Evolutionary conservation across 2,888 invertebrate species (phyloP).

Genomic region (Trachelus stipa): DNA sequence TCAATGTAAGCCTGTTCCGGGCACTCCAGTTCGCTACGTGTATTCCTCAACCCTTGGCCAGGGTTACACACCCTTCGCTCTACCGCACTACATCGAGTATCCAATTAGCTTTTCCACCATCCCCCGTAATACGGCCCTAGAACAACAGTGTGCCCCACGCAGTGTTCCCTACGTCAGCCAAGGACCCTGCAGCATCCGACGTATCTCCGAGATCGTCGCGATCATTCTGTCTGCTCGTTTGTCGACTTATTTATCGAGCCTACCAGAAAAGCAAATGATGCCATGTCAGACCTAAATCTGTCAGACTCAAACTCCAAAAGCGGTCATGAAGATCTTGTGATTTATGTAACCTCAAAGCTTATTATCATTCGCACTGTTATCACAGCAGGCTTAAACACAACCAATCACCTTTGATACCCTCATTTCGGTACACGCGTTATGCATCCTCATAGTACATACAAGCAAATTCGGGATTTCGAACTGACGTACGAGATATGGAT

Average conservation of each 20-base stretch:
- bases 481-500: background rate
- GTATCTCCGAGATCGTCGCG: background rate
- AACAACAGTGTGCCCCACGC: background rate
- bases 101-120: slow-evolving; percentile 10
- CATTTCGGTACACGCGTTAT: background rate
- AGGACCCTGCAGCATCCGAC: background rate
- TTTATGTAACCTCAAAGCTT: background rate
- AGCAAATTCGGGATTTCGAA: background rate
- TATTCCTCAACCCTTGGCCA: background rate
- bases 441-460: background rate
- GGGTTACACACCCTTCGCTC: background rate
- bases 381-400: background rate
- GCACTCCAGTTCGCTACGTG: background rate
- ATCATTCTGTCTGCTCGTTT: background rate
- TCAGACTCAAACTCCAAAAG: background rate
- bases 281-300: background rate
- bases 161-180: background rate
- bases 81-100: slow-evolving; percentile 3
- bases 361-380: background rate
- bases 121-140: background rate
- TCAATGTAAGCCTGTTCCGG: background rate
- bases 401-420: background rate
- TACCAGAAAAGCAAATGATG: background rate
- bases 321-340: background rate
- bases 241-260: background rate